A percentile compares a stretch with the other conserved stretches of the same genome.
phyloP scores from a whole-genome alignment of 2,797 vertebrate species.

The Melanogrammus aeglefinus region DNA sequence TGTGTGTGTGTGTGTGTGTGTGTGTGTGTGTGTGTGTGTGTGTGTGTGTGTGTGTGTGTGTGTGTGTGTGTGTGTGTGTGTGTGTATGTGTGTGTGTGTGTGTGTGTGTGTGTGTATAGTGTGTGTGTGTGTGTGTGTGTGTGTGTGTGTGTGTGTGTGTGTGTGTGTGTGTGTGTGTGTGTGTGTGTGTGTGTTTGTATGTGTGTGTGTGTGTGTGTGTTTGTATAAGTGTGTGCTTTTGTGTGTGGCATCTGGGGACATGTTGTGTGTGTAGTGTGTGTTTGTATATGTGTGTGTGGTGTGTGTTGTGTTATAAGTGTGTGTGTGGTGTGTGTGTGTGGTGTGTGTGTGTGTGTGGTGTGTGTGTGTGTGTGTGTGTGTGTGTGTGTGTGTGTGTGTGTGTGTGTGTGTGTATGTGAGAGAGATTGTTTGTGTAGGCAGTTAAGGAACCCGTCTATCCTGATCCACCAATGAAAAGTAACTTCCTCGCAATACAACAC shows the following conservation, averaged over 20 bases:
- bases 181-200: not conserved
- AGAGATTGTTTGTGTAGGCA: not conserved
- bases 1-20: not conserved
- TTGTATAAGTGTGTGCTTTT: not conserved
- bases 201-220: conserved; percentile 6
- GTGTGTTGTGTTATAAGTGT: conserved; percentile 9
- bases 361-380: not conserved
- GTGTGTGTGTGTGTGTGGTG: conserved; percentile 5
- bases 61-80: not conserved
- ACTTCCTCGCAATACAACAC: no score
- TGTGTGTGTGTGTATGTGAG: not conserved
- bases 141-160: conserved; percentile 25
- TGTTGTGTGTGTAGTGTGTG: conserved; percentile 2
- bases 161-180: not conserved
- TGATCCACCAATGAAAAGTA: no score
- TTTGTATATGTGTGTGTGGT: conserved; percentile 23
- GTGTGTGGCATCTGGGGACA: no score
- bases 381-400: conserved; percentile 1
- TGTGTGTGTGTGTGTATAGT: not conserved
- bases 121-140: not conserved
- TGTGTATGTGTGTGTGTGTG: not conserved
- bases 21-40: not conserved
- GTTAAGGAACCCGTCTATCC: no score
- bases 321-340: no score
- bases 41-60: not conserved